Evolutionary conservation across 1,140 invertebrate genomes (phyloP).

Genomic region (Drosophila subobscura): DNA sequence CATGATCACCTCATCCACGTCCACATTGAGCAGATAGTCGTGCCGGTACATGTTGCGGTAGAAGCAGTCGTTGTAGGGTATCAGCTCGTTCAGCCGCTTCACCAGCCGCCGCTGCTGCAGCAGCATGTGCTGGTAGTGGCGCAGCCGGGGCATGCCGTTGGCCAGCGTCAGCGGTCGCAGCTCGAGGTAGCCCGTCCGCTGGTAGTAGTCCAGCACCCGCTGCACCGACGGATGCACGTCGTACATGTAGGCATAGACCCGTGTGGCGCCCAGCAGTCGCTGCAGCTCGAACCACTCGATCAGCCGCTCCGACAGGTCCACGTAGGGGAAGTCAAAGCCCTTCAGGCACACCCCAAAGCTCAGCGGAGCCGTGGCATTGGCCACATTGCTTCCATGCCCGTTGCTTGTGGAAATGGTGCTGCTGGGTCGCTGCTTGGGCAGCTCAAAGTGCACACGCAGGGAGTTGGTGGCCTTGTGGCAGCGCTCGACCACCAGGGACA

Average conservation of each 20-base stretch:
- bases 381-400: not conserved
- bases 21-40: slow-evolving; percentile 89
- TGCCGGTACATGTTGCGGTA: slow-evolving; percentile 92
- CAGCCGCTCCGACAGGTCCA: slow-evolving; percentile 93
- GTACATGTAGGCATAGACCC: slow-evolving; percentile 95
- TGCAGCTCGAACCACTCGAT: slow-evolving; percentile 97
- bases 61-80: slow-evolving; percentile 93
- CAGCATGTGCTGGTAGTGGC: slow-evolving; percentile 88
- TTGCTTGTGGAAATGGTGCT: not conserved
- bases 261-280: slow-evolving; percentile 93
- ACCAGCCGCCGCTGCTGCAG: slow-evolving; percentile 83
- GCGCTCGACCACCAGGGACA: slow-evolving; percentile 90
- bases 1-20: slow-evolving; percentile 92
- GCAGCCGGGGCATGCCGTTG: slow-evolving; percentile 89
- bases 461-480: slow-evolving; percentile 94
- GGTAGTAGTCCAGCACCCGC: slow-evolving; percentile 88
- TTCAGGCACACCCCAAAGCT: slow-evolving; percentile 97
- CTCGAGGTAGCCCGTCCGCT: slow-evolving; percentile 84
- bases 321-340: slow-evolving; percentile 94
- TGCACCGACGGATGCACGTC: slow-evolving; percentile 95
- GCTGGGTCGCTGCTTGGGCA: not conserved
- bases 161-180: slow-evolving; percentile 90
- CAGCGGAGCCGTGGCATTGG: slow-evolving; percentile 85
- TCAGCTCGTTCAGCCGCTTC: slow-evolving; percentile 89
- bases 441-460: slow-evolving; percentile 90